Percentiles rank a stretch among this genome's conserved stretches.
Conservation (phyloP, 1,140 invertebrate species). For the Charaxes varanes region DNA sequence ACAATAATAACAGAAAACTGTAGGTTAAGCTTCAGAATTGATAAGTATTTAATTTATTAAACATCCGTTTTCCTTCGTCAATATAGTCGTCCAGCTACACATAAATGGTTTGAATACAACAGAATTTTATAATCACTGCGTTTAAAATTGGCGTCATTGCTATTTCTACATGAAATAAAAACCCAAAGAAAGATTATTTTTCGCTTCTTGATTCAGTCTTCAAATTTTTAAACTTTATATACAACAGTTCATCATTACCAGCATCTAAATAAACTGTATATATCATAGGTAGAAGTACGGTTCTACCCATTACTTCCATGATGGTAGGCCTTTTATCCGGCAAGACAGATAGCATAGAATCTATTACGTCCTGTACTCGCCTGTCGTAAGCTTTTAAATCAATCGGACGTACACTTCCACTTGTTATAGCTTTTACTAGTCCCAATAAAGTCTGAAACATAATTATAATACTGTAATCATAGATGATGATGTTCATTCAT, state of each 20-base stretch:
- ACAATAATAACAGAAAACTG: no score
- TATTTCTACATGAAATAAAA: no score
- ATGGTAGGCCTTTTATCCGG: conserved; percentile 70
- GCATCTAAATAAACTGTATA: conserved; percentile 57
- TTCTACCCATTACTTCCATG: conserved; percentile 57
- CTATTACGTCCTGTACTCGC: conserved; percentile 71
- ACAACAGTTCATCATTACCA: conserved; percentile 51
- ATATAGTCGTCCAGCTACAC: no score
- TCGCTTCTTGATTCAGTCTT: background rate
- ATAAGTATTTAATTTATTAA: no score
- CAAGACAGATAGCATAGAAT: conserved; percentile 67
- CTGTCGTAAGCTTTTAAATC: conserved; percentile 63
- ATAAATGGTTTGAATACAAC: no score
- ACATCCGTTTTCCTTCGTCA: no score
- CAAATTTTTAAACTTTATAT: conserved; percentile 30
- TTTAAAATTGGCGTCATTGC: no score
- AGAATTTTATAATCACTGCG: no score
- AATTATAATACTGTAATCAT: conserved; percentile 11
- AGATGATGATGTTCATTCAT: no score
- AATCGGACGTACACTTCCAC: conserved; percentile 67
- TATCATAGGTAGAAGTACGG: conserved; percentile 54
- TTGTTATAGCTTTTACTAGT: conserved; percentile 72
- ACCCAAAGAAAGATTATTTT: no score
- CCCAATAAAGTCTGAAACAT: conserved; percentile 65
- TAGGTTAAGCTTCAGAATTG: no score